Conservation (phyloP, 1,140 invertebrate species). For the Panulirus ornatus region DNA sequence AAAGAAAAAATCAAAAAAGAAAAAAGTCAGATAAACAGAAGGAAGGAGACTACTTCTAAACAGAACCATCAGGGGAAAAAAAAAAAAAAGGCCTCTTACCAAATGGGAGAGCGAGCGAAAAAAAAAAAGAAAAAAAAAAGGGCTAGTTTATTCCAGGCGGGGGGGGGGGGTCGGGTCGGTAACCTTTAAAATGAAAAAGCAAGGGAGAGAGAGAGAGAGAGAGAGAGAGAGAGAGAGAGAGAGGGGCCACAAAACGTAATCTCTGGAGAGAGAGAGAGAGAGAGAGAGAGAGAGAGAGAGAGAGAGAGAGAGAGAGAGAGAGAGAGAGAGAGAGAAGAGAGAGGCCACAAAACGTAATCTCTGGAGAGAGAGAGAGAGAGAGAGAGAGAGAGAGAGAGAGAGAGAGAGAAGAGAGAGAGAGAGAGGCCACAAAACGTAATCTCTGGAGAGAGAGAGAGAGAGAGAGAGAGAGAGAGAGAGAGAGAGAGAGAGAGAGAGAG, state of each 20-base stretch:
- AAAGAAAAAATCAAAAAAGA: neutral
- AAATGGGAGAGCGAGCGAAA: neutral
- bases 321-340: neutral
- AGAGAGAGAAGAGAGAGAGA: neutral
- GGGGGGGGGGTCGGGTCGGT: neutral
- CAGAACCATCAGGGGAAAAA: neutral
- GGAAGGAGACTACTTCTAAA: neutral
- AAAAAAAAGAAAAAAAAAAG: neutral
- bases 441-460: neutral
- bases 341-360: neutral
- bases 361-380: neutral
- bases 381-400: neutral
- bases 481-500: conserved; percentile 7
- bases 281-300: neutral
- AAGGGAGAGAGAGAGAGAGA: neutral
- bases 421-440: neutral
- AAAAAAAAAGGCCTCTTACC: no score
- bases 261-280: neutral
- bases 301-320: neutral
- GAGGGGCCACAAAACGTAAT: no score
- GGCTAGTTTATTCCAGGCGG: no score
- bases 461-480: conserved; percentile 12
- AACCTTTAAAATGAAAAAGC: neutral
- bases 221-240: neutral
- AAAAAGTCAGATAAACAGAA: neutral